A percentile compares a stretch with the other conserved stretches of the same genome.
Evolutionary conservation across 2,797 vertebrate species (phyloP).

Genomic region (Xenops minutus): DNA sequence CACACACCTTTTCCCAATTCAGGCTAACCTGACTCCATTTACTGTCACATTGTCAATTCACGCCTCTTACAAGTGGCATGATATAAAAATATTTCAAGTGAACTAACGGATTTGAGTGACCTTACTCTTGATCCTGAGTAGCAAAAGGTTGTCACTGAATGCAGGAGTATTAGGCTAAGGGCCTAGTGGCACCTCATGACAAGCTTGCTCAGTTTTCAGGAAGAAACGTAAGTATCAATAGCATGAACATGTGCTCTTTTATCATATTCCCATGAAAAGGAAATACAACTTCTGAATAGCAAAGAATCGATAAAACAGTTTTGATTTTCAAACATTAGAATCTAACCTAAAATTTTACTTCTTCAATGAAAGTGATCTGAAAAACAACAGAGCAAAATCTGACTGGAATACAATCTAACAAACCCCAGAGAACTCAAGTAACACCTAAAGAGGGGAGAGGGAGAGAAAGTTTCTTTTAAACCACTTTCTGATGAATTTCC

Average conservation of each 20-base stretch:
- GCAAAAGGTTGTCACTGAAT: background rate
- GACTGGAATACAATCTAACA: background rate
- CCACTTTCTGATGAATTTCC: background rate
- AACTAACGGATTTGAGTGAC: background rate
- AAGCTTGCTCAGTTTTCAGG: background rate
- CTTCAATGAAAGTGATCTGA: background rate
- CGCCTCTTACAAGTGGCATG: background rate
- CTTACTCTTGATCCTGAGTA: background rate
- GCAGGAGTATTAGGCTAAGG: background rate
- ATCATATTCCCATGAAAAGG: background rate
- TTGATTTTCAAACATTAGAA: background rate
- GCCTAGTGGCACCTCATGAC: background rate
- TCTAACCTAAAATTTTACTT: background rate
- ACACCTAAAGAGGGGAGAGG: rapidly evolving
- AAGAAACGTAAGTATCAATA: background rate
- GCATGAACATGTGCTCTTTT: background rate
- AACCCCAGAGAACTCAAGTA: background rate
- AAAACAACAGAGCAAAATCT: background rate
- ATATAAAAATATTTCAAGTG: background rate
- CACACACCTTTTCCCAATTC: background rate
- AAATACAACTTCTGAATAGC: background rate
- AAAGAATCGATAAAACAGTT: background rate
- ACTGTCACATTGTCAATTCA: background rate
- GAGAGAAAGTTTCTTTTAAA: background rate
- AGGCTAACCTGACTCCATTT: background rate